These are phyloP conservation scores for Ispidina picta DNA, from an alignment of 2,797 vertebrate genomes.

Conservation along the genomic window DNA sequence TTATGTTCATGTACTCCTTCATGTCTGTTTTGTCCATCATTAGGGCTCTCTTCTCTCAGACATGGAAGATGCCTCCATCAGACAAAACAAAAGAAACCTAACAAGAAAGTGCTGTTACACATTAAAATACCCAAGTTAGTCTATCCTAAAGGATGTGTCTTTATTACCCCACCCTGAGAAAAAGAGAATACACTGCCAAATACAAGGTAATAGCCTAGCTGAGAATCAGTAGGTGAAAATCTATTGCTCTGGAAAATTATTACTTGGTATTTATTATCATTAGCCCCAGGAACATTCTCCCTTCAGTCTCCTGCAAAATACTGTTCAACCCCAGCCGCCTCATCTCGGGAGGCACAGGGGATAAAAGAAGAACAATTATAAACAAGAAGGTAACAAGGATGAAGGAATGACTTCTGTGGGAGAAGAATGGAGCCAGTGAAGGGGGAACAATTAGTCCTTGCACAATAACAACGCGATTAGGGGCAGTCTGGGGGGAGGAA, in stretches of 20 bases:
- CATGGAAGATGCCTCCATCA: not conserved
- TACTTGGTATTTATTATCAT: not conserved
- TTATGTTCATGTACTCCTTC: not conserved
- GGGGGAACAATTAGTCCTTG: too few species aligned
- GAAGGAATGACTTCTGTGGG: too few species aligned
- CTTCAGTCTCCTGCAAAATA: not conserved
- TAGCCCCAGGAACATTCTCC: not conserved
- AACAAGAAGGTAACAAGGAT: not conserved
- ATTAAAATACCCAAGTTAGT: accelerated
- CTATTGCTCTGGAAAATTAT: not conserved
- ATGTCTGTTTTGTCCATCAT: not conserved
- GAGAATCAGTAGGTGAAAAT: not conserved
- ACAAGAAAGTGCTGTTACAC: not conserved
- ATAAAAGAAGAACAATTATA: not conserved
- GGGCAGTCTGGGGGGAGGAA: too few species aligned
- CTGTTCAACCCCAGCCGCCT: not conserved
- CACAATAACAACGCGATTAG: too few species aligned
- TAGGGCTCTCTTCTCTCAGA: not conserved
- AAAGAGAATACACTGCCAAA: not conserved
- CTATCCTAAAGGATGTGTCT: not conserved
- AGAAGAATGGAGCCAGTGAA: too few species aligned
- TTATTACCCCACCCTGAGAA: not conserved
- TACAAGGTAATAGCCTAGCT: not conserved
- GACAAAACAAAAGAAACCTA: not conserved
- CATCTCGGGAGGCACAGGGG: not conserved